Conservation (phyloP, 1,140 invertebrate species). For the Adelges cooleyi region DNA sequence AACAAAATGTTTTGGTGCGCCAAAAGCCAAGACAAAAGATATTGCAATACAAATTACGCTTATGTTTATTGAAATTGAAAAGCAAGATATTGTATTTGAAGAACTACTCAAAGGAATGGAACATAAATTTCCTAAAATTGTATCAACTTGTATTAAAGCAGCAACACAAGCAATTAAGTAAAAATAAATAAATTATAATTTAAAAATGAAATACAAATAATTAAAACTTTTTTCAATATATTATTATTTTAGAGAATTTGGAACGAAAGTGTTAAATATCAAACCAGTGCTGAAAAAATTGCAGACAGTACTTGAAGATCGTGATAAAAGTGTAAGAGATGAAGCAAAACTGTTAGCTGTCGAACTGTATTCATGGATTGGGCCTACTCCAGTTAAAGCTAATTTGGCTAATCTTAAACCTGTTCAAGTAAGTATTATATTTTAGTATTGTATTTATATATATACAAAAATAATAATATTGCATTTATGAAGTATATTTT, state of each 20-base stretch:
- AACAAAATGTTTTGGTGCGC: constrained; percentile 81
- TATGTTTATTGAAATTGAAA: constrained; percentile 94
- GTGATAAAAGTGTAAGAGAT: constrained; percentile 84
- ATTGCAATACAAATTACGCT: constrained; percentile 75
- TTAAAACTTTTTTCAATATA: neutral
- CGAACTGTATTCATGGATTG: constrained; percentile 89
- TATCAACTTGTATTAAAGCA: constrained; percentile 67
- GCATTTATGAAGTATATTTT: neutral
- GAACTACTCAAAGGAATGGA: constrained; percentile 88
- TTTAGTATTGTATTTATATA: neutral
- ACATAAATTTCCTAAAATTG: constrained; percentile 91
- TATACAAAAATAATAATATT: neutral
- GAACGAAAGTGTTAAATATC: constrained; percentile 77
- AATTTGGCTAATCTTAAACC: constrained; percentile 78
- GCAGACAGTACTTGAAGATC: constrained; percentile 68
- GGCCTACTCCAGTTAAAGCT: constrained; percentile 63
- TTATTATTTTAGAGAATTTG: constrained; percentile 58
- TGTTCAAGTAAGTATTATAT: constrained; percentile 46
- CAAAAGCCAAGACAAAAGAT: constrained; percentile 84
- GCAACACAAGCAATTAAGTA: constrained; percentile 61
- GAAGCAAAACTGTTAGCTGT: constrained; percentile 78
- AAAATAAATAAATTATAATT: constrained; percentile 23
- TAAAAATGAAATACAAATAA: neutral
- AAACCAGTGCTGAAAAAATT: constrained; percentile 85
- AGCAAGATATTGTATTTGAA: constrained; percentile 79